Conservation (phyloP, 2,113 vertebrate species). For the Muntiacus muntjak region DNA sequence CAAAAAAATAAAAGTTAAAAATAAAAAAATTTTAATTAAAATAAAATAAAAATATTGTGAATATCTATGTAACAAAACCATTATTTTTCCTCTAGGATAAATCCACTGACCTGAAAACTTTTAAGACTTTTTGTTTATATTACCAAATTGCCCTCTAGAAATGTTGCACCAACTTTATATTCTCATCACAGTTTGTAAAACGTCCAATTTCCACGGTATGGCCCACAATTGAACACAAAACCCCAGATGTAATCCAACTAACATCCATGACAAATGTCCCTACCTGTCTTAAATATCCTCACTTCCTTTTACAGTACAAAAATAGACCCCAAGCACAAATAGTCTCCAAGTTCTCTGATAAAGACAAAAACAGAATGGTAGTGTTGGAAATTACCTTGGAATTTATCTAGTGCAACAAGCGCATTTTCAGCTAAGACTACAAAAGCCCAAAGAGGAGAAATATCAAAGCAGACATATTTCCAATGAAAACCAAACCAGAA, state of each 20-base stretch:
- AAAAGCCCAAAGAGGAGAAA: not conserved
- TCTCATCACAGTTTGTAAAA: not conserved
- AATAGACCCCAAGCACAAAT: not conserved
- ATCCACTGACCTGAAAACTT: not conserved
- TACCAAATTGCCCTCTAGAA: not conserved
- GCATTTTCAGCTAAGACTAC: constrained; percentile 12
- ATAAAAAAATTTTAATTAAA: not conserved
- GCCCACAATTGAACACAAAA: not conserved
- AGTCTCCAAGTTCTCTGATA: not conserved
- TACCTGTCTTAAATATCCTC: not conserved
- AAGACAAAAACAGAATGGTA: not conserved
- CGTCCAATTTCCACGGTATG: not conserved
- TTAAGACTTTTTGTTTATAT: not conserved
- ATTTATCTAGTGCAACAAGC: not conserved
- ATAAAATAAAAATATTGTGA: not conserved
- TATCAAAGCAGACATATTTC: not conserved
- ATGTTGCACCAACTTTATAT: not conserved
- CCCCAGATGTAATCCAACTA: not conserved
- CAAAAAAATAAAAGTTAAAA: not conserved
- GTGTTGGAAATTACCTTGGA: constrained; percentile 2
- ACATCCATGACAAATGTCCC: not conserved
- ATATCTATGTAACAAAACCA: not conserved
- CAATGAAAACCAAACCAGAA: constrained; percentile 22
- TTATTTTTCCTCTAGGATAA: not conserved
- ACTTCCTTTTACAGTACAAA: not conserved